Evolutionary conservation across 2,113 vertebrate species (phyloP).

Genomic region (Varanus komodoensis): DNA sequence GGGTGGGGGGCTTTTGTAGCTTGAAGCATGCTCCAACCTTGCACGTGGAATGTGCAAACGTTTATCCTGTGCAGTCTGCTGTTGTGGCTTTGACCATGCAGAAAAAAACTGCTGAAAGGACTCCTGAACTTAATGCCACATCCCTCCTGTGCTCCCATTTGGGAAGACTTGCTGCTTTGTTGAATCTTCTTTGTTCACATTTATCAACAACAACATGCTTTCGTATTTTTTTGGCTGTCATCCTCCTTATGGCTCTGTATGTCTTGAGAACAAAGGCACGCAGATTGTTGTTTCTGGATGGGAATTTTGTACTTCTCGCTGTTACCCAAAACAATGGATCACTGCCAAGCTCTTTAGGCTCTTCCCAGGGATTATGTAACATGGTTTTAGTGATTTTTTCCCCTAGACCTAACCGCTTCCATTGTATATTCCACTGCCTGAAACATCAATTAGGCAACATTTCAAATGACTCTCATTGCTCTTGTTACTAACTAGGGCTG

Average conservation of each 20-base stretch:
- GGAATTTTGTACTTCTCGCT: slow-evolving; percentile 62
- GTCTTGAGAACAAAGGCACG: slow-evolving; percentile 54
- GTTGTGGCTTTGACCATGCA: background rate
- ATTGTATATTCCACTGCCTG: background rate
- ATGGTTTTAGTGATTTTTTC: background rate
- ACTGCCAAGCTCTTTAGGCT: slow-evolving; percentile 1
- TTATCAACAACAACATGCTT: slow-evolving; percentile 35
- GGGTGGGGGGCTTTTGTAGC: background rate
- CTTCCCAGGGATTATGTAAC: background rate
- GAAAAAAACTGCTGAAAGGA: background rate
- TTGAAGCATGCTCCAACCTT: background rate
- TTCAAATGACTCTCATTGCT: background rate
- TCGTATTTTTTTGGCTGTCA: slow-evolving; percentile 39
- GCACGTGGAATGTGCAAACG: background rate
- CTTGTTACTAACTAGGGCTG: background rate
- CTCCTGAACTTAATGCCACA: background rate
- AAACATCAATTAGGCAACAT: slow-evolving; percentile 8
- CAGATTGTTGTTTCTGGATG: slow-evolving; percentile 50
- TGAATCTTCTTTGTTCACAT: slow-evolving; percentile 44
- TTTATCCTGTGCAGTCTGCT: background rate
- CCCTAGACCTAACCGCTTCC: background rate
- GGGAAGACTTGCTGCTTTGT: slow-evolving; percentile 26
- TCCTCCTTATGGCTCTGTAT: slow-evolving; percentile 34
- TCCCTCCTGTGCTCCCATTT: slow-evolving; percentile 1
- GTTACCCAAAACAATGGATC: slow-evolving; percentile 27